Percentiles rank a stretch among this genome's conserved stretches.
phyloP scores from a whole-genome alignment of 2,113 vertebrate genomes.

The Channa argus region DNA sequence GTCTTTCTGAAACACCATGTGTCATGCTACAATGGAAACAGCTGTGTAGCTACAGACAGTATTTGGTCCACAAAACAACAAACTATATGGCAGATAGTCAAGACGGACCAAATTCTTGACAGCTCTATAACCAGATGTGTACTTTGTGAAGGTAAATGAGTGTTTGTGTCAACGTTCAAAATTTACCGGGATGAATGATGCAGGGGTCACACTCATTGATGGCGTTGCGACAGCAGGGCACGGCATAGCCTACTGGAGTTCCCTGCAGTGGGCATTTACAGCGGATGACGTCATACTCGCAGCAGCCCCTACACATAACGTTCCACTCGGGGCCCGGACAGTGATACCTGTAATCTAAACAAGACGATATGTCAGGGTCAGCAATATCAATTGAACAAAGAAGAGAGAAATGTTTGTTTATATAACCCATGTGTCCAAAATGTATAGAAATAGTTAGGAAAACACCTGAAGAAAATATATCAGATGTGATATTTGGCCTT shows the following conservation, averaged over 20 bases:
- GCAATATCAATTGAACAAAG: neutral
- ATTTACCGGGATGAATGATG: conserved; percentile 94
- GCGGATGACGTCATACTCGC: conserved; percentile 94
- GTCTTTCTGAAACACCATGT: neutral
- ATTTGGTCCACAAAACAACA: neutral
- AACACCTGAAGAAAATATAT: conserved; percentile 15
- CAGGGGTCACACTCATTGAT: conserved; percentile 96
- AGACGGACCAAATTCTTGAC: neutral
- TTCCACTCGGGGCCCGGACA: conserved; percentile 97
- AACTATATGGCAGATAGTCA: conserved; percentile 5
- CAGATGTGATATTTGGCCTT: neutral
- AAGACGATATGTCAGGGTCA: neutral
- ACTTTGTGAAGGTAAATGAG: too few species aligned
- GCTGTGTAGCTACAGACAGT: conserved; percentile 24
- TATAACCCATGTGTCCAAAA: neutral
- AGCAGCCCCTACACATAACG: conserved; percentile 95
- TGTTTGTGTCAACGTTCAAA: too few species aligned
- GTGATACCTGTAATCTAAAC: conserved; percentile 91
- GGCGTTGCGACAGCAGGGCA: conserved; percentile 96
- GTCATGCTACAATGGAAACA: conserved; percentile 33
- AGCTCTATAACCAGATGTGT: conserved; percentile 3
- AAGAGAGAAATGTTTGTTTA: neutral
- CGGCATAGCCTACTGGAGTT: conserved; percentile 92
- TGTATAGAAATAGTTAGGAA: neutral
- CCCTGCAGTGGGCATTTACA: conserved; percentile 93